These are phyloP conservation scores for Thyatira batis DNA, from an alignment of 2,888 invertebrate species.

Conservation along the genomic window DNA sequence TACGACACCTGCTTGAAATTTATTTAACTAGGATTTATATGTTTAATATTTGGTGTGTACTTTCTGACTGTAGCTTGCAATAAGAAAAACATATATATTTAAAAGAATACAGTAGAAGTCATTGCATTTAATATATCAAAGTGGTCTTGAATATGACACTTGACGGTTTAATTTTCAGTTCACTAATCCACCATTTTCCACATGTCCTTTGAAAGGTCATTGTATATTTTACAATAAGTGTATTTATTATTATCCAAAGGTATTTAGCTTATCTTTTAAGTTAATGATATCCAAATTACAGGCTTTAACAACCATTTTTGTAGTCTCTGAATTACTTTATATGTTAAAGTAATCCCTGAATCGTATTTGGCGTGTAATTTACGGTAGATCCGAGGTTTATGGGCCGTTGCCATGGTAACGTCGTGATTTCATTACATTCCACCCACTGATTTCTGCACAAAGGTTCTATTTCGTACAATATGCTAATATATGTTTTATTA, in stretches of 20 bases:
- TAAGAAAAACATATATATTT: too few species aligned
- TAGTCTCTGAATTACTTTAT: conserved; percentile 37
- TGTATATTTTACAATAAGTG: too few species aligned
- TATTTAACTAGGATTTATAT: not conserved
- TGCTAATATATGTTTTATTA: not conserved
- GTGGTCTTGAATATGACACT: too few species aligned
- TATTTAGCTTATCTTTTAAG: not conserved
- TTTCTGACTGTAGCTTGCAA: not conserved
- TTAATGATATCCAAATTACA: conserved; percentile 6
- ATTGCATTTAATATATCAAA: too few species aligned
- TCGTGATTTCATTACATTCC: conserved; percentile 31
- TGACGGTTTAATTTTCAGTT: too few species aligned
- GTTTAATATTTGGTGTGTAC: not conserved
- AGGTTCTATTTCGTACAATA: conserved; percentile 1
- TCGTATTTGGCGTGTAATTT: conserved; percentile 47
- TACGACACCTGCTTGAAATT: not conserved
- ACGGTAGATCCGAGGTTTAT: conserved; percentile 39
- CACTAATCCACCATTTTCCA: too few species aligned
- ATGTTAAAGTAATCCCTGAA: conserved; percentile 44
- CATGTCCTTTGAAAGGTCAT: too few species aligned
- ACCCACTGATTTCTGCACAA: conserved; percentile 10
- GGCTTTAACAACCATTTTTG: conserved; percentile 23
- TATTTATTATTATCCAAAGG: too few species aligned
- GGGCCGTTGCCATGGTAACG: conserved; percentile 44
- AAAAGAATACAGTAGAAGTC: too few species aligned